Evolutionary conservation across 1,140 invertebrate species (phyloP).

Genomic region (Palaemon carinicauda): DNA sequence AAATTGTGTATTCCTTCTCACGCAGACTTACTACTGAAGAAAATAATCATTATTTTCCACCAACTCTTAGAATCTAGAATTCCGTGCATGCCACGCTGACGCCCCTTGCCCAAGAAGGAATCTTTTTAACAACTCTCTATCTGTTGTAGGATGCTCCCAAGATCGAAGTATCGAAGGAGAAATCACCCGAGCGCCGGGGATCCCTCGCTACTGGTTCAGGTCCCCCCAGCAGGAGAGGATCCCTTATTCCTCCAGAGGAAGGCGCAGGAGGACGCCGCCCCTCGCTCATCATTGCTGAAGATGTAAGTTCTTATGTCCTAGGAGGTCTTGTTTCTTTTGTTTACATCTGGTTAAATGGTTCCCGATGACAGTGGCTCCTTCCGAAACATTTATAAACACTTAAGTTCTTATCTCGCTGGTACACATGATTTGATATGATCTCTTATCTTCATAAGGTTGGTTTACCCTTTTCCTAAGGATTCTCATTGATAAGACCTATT

Average conservation of each 20-base stretch:
- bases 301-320: slow-evolving; percentile 72
- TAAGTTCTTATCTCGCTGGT: too few relatives aligned
- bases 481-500: too few relatives aligned
- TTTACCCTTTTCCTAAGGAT: too few relatives aligned
- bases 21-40: too few relatives aligned
- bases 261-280: slow-evolving; percentile 76
- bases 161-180: slow-evolving; percentile 84
- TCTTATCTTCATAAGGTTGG: too few relatives aligned
- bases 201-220: slow-evolving; percentile 77
- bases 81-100: slow-evolving; percentile 5
- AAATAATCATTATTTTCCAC: too few relatives aligned
- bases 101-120: not conserved
- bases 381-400: too few relatives aligned
- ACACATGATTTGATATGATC: too few relatives aligned
- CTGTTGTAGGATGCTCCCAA: slow-evolving; percentile 61
- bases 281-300: slow-evolving; percentile 90
- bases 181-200: slow-evolving; percentile 69
- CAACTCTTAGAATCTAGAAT: not conserved
- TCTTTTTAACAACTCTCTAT: not conserved
- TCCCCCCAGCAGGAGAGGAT: slow-evolving; percentile 78
- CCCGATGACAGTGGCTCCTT: not conserved
- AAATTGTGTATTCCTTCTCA: too few relatives aligned
- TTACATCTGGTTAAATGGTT: too few relatives aligned
- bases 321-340: not conserved
- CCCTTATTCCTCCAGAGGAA: slow-evolving; percentile 84